phyloP scores from a whole-genome alignment of 1,140 invertebrate genomes.

The Oryzaephilus surinamensis region DNA sequence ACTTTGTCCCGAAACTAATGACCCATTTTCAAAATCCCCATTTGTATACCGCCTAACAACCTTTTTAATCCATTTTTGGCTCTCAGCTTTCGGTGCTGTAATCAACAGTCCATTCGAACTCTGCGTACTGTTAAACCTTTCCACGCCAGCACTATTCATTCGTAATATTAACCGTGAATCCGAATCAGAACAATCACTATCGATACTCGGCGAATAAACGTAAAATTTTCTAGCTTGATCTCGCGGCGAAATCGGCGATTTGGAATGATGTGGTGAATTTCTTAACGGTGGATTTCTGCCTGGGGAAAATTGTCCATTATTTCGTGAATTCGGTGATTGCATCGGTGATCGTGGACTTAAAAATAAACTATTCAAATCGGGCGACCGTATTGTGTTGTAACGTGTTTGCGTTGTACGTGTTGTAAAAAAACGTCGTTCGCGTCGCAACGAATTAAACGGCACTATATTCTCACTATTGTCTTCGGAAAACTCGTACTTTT shows the following conservation, averaged over 20 bases:
- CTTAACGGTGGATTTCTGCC: slow-evolving; percentile 23
- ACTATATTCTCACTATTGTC: slow-evolving; percentile 78
- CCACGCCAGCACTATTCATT: slow-evolving; percentile 19
- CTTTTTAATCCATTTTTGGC: slow-evolving; percentile 34
- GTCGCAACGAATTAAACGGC: slow-evolving; percentile 49
- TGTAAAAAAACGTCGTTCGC: slow-evolving; percentile 27
- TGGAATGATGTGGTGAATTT: slow-evolving; percentile 31
- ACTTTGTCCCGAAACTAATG: slow-evolving; percentile 33
- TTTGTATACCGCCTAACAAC: slow-evolving; percentile 33
- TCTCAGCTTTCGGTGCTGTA: slow-evolving; percentile 29
- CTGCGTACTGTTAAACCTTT: slow-evolving; percentile 9
- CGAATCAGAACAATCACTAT: slow-evolving; percentile 33
- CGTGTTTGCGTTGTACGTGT: slow-evolving; percentile 24
- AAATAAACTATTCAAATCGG: slow-evolving; percentile 30
- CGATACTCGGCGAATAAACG: slow-evolving; percentile 33
- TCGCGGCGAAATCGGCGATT: slow-evolving; percentile 33
- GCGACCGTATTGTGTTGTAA: slow-evolving; percentile 22
- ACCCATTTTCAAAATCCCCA: slow-evolving; percentile 35
- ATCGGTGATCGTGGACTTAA: slow-evolving; percentile 34
- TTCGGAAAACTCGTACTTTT: slow-evolving; percentile 84
- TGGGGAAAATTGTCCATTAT: slow-evolving; percentile 29
- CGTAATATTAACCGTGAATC: slow-evolving; percentile 32
- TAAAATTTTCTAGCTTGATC: slow-evolving; percentile 32
- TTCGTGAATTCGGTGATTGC: slow-evolving; percentile 32
- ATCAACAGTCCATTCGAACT: slow-evolving; percentile 30